These are phyloP conservation scores for Lerista edwardsae DNA, from an alignment of 2,797 vertebrate species.

Conservation along the genomic window DNA sequence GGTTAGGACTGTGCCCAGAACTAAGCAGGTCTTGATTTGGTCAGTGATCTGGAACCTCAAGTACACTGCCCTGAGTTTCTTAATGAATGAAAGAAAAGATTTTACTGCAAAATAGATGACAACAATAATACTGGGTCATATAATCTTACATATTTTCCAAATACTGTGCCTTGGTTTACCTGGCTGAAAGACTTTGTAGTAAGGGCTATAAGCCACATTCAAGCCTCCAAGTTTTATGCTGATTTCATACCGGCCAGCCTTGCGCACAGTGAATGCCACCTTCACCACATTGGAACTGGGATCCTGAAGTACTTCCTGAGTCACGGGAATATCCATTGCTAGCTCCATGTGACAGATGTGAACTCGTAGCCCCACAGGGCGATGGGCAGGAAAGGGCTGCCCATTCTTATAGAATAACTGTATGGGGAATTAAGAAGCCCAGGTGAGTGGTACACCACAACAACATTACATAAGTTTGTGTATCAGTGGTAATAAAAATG, in stretches of 20 bases:
- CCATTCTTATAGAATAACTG: slow-evolving; percentile 98
- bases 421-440: slow-evolving; percentile 49
- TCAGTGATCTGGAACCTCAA: too few species aligned
- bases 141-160: slow-evolving; percentile 30
- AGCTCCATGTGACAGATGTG: slow-evolving; percentile 96
- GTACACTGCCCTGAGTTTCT: too few species aligned
- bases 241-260: slow-evolving; percentile 94
- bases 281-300: slow-evolving; percentile 94
- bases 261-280: slow-evolving; percentile 96
- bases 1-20: too few species aligned
- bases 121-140: neutral
- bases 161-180: slow-evolving; percentile 77
- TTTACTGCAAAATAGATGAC: neutral
- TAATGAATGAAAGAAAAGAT: neutral
- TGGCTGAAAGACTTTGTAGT: slow-evolving; percentile 97
- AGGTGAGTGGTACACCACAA: slow-evolving; percentile 48
- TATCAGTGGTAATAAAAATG: slow-evolving; percentile 26
- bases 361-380: slow-evolving; percentile 91
- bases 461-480: neutral
- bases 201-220: slow-evolving; percentile 96
- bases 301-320: slow-evolving; percentile 95
- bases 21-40: too few species aligned
- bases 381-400: slow-evolving; percentile 92
- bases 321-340: slow-evolving; percentile 95
- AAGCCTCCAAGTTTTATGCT: slow-evolving; percentile 94